Conservation (phyloP, 2,797 vertebrate species). For the Silurus aristotelis region DNA sequence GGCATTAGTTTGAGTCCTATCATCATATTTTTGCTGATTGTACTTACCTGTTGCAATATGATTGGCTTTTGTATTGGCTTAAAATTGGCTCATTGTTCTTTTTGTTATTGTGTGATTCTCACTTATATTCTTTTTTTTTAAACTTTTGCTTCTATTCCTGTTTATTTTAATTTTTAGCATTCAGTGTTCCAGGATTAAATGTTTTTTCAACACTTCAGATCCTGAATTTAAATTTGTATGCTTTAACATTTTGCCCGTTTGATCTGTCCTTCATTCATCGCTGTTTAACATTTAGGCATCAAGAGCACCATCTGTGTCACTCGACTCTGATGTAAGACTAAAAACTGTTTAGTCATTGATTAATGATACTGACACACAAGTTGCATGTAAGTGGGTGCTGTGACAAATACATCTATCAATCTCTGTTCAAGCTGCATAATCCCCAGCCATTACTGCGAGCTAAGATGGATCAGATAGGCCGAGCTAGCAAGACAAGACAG, state of each 20-base stretch:
- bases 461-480: conserved; percentile 67
- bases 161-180: background rate
- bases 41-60: background rate
- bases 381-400: conserved; percentile 65
- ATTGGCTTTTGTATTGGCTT: background rate
- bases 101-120: background rate
- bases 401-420: conserved; percentile 82
- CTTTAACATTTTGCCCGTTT: conserved; percentile 3
- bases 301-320: conserved; percentile 59
- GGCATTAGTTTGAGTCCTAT: background rate
- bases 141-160: background rate
- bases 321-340: conserved; percentile 70
- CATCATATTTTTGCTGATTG: background rate
- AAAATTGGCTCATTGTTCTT: background rate
- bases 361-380: conserved; percentile 70
- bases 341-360: conserved; percentile 75
- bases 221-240: background rate
- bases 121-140: too few relatives aligned
- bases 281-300: conserved; percentile 31
- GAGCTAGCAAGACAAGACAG: conserved; percentile 23
- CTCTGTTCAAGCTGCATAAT: conserved; percentile 69
- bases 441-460: conserved; percentile 71
- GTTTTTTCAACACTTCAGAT: background rate
- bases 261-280: conserved; percentile 12
- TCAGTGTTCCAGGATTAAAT: background rate